Evolutionary conservation across 2,888 invertebrate genomes (phyloP), one percentile per base, ranked within the genome.

Genomic region (Syrista parreyssii): DNA sequence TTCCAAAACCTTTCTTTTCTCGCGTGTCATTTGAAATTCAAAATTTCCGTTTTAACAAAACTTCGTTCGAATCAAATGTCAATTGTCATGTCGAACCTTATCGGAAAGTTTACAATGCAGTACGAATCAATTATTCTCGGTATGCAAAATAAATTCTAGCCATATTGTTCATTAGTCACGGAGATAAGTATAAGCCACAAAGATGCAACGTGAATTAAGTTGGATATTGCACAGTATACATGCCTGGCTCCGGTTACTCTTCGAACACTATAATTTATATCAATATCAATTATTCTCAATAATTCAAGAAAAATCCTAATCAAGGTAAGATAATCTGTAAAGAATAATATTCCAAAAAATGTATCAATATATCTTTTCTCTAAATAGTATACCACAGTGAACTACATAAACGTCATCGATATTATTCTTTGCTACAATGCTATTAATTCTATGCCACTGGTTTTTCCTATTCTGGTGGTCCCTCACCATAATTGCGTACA

Each of bases 1-100:
- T 55, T 55, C 55, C 23, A 9, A 23, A 55, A 23, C 23, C 9
- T 55, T 55, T 40, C 23, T 55, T 55, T 55, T 9, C 9, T 55
- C 15, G 55, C 55, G 9, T 23, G 55, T 55, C 55, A 55, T 55
- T 55, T 55, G 23, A 55, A 9, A 55, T 55, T 55, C 55, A 9
- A 89, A 89, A 90, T 90, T 88, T 88, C 88, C 86, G 88, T 88
- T 86, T 88, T 88, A 71, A 30, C 12, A 71, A 71, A 71, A 71
- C 30, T 32, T 30, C 23, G 12, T 15, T 23, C 33, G 71, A 12
- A 71, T 33, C 32, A 15, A 30, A 71, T 71, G 9, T 32, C 30
- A 71, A 32, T 71, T 30, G 30, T 6, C 9, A 55, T 23, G 55
- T 23, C 55, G 9, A 55, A 55, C 55, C 23, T 55, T 55, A 55